phyloP scores from a whole-genome alignment of 2,888 invertebrate genomes.

The Dione vanillae region DNA sequence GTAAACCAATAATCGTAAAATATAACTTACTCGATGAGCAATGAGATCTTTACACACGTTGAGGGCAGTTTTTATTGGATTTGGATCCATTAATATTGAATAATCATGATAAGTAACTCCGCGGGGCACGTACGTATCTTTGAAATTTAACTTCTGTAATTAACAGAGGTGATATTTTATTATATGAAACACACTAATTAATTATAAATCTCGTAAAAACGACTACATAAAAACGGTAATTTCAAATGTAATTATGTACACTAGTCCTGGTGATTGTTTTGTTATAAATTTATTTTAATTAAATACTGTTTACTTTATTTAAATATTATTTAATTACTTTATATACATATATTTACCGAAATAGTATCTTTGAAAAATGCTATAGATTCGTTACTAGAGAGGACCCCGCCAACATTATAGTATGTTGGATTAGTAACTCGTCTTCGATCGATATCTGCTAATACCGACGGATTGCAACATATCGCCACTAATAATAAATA shows the following conservation, averaged over 20 bases:
- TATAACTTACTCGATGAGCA: constrained; percentile 88
- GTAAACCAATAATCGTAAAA: neutral
- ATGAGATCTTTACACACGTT: constrained; percentile 97
- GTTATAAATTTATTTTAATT: no score
- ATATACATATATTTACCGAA: constrained; percentile 84
- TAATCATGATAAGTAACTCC: constrained; percentile 94
- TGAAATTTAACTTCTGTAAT: constrained; percentile 92
- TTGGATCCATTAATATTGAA: constrained; percentile 96
- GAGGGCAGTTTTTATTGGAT: constrained; percentile 96
- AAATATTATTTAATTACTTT: no score
- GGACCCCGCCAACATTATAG: constrained; percentile 96
- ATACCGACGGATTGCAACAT: constrained; percentile 45
- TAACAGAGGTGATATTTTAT: constrained; percentile 25
- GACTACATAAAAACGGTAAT: no score
- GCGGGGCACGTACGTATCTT: constrained; percentile 91
- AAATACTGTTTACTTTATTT: no score
- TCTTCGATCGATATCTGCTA: constrained; percentile 68
- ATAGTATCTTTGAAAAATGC: constrained; percentile 92
- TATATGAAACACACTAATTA: no score
- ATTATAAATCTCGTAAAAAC: no score
- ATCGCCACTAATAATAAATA: constrained; percentile 50
- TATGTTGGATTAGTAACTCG: constrained; percentile 86
- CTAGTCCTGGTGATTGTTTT: no score
- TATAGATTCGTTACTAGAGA: constrained; percentile 92
- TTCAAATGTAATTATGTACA: no score